Conservation (phyloP, 2,888 invertebrate species). For the Troides helena region DNA sequence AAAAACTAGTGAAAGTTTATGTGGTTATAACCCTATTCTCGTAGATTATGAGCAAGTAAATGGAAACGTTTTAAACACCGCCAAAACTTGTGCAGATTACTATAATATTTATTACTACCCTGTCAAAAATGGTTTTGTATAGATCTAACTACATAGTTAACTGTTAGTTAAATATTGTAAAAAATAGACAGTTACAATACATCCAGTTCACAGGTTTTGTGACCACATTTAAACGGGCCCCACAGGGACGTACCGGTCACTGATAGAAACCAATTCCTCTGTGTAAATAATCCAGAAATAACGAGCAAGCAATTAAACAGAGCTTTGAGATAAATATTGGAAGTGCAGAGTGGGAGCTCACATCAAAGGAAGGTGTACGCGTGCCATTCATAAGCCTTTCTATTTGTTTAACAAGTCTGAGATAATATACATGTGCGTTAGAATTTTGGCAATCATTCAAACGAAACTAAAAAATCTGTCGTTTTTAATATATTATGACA, state of each 20-base stretch:
- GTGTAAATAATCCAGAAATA: slow-evolving; percentile 79
- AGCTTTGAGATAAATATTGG: slow-evolving; percentile 68
- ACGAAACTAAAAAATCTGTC: background rate
- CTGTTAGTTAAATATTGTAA: too few relatives aligned
- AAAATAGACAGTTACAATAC: too few relatives aligned
- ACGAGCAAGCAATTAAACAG: slow-evolving; percentile 77
- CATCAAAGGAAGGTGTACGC: slow-evolving; percentile 61
- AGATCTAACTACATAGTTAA: too few relatives aligned
- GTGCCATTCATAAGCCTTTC: slow-evolving; percentile 46
- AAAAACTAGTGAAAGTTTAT: too few relatives aligned
- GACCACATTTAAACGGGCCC: slow-evolving; percentile 46
- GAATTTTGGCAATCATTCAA: background rate
- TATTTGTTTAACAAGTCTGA: slow-evolving; percentile 22
- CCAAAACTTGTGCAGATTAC: too few relatives aligned
- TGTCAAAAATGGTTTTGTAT: too few relatives aligned
- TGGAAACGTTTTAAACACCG: too few relatives aligned
- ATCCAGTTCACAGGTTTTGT: too few relatives aligned
- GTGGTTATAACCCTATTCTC: too few relatives aligned
- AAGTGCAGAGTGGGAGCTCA: slow-evolving; percentile 47
- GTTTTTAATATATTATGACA: background rate
- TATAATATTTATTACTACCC: too few relatives aligned
- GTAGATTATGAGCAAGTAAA: too few relatives aligned
- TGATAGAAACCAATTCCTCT: slow-evolving; percentile 56
- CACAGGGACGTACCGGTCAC: slow-evolving; percentile 41
- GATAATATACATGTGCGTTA: background rate